Conservation (phyloP, 2,113 vertebrate genomes). For the pig (Sus scrofa) region DNA sequence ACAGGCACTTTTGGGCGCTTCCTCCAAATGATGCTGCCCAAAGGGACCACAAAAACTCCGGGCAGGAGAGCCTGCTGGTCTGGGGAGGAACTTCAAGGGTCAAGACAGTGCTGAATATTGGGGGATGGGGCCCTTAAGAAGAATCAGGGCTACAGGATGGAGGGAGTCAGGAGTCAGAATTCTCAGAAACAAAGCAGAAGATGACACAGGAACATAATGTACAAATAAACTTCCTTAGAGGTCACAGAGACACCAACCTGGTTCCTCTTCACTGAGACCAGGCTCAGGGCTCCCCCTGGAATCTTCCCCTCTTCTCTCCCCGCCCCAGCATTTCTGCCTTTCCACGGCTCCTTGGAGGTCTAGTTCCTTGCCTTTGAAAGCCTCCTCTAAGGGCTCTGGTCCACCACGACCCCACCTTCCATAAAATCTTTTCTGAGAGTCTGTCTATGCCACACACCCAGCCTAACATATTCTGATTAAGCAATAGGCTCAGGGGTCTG, state of each 20-base stretch:
- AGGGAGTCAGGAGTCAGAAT: conserved; percentile 11
- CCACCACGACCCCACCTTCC: neutral
- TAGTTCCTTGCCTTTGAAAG: neutral
- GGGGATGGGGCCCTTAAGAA: neutral
- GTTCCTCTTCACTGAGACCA: neutral
- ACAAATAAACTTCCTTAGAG: conserved; percentile 60
- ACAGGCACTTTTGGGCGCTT: neutral
- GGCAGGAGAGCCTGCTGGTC: neutral
- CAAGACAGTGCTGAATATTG: neutral
- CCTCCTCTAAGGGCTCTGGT: neutral
- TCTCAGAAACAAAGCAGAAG: conserved; percentile 64
- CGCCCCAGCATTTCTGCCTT: neutral
- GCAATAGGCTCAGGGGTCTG: neutral
- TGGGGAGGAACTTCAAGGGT: neutral
- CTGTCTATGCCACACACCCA: accelerated
- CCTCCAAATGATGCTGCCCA: neutral
- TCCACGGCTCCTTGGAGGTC: neutral
- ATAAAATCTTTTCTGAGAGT: neutral
- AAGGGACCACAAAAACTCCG: neutral
- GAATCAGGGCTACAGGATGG: neutral
- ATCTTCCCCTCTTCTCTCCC: neutral
- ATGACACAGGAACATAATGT: neutral
- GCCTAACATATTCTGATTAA: neutral
- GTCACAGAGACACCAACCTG: neutral
- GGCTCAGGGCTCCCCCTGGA: neutral